phyloP scores from a whole-genome alignment of 2,797 vertebrate genomes.

The Propithecus perrieri region DNA sequence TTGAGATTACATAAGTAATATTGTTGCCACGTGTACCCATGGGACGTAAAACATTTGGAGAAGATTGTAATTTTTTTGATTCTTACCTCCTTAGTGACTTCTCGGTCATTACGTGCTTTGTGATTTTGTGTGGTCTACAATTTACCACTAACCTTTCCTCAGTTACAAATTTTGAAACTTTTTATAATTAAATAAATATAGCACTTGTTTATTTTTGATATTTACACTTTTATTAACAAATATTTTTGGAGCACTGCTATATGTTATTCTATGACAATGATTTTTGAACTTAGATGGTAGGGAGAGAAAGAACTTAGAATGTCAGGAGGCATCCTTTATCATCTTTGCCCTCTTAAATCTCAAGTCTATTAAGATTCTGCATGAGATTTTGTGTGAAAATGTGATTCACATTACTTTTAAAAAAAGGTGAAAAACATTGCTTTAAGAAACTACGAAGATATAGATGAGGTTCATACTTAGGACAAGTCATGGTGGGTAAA shows the following conservation, averaged over 20 bases:
- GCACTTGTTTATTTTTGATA: slow-evolving; percentile 4
- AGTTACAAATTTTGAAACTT: slow-evolving; percentile 10
- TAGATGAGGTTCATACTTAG: neutral
- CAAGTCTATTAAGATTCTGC: slow-evolving; percentile 9
- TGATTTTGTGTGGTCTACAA: neutral
- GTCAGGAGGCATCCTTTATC: neutral
- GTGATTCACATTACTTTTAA: neutral
- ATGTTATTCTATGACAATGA: neutral
- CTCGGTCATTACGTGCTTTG: neutral
- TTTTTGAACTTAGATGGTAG: neutral
- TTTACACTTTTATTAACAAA: neutral
- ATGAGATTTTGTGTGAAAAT: slow-evolving; percentile 34
- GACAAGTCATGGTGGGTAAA: neutral
- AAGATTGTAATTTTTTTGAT: neutral
- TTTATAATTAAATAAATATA: neutral
- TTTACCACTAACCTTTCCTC: neutral
- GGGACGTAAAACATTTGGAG: slow-evolving; percentile 12
- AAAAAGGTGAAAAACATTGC: neutral
- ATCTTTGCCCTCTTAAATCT: neutral
- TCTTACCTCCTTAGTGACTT: neutral
- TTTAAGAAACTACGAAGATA: neutral
- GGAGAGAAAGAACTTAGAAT: neutral
- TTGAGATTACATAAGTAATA: neutral
- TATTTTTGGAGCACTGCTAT: neutral
- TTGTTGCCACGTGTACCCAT: neutral